Percentiles rank a stretch among this genome's conserved stretches.
phyloP scores from a whole-genome alignment of 2,797 vertebrate genomes.

The Gila robusta region DNA sequence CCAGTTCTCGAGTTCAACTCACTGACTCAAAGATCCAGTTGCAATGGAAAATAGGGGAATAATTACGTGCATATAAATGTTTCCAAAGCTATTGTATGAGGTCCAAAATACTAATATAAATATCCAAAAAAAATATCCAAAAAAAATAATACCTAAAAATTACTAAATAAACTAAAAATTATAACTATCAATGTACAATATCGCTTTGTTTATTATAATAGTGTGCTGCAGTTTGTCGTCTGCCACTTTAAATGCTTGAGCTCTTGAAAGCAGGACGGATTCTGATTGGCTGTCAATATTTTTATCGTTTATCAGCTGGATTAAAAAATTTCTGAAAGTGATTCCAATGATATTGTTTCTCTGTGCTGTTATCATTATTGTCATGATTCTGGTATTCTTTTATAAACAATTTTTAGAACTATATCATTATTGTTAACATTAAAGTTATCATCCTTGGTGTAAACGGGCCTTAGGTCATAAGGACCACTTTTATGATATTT shows the following conservation, averaged over 20 bases:
- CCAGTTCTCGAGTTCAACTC: background rate
- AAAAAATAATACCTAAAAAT: background rate
- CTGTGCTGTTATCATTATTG: background rate
- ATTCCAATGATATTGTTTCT: background rate
- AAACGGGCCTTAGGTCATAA: background rate
- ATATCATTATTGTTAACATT: background rate
- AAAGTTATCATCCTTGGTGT: background rate
- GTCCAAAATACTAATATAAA: background rate
- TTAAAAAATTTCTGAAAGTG: background rate
- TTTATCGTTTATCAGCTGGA: background rate
- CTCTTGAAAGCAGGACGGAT: background rate
- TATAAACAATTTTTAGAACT: background rate
- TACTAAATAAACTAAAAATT: background rate
- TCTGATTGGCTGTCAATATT: background rate
- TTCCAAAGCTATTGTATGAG: background rate
- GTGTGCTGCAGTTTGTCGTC: too few species aligned
- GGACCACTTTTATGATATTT: background rate
- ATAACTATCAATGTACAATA: background rate
- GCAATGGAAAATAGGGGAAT: background rate
- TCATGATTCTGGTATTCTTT: background rate
- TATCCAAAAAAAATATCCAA: too few species aligned
- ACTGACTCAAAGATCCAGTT: background rate
- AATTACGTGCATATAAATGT: background rate
- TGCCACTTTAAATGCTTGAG: too few species aligned
- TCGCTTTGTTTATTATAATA: background rate